Conservation (phyloP, 2,113 vertebrate species). For the Zosterops borbonicus region DNA sequence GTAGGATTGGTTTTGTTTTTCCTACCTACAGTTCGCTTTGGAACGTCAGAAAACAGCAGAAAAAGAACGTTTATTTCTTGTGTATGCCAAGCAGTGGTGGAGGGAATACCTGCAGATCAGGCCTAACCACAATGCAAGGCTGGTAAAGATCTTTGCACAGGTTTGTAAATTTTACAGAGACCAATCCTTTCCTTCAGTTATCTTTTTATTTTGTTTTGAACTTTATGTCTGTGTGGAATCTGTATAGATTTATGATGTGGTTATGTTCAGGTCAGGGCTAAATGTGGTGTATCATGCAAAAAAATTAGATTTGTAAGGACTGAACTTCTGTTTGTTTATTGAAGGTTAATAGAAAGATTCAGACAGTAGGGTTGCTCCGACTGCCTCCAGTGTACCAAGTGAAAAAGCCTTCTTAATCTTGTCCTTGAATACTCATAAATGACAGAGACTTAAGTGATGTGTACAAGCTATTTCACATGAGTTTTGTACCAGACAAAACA, state of each 20-base stretch:
- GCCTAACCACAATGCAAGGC: slow-evolving; percentile 84
- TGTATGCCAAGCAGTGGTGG: slow-evolving; percentile 99
- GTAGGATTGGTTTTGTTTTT: background rate
- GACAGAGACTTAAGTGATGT: background rate
- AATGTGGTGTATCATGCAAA: background rate
- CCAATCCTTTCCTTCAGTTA: background rate
- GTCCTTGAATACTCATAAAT: background rate
- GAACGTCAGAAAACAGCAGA: slow-evolving; percentile 92
- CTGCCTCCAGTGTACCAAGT: background rate
- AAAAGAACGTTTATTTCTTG: slow-evolving; percentile 91
- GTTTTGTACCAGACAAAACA: background rate
- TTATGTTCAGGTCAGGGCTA: background rate
- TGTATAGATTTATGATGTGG: background rate
- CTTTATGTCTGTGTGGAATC: background rate
- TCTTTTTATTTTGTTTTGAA: background rate
- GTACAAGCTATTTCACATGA: background rate
- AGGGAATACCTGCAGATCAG: slow-evolving; percentile 96
- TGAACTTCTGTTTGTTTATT: background rate
- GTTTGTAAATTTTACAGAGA: slow-evolving; percentile 68
- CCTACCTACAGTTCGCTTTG: slow-evolving; percentile 82
- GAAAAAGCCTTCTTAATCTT: background rate
- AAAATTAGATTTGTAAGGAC: background rate
- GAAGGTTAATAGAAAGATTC: background rate
- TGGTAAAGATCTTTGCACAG: slow-evolving; percentile 99
- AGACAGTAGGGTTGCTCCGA: background rate